Evolutionary conservation across 1,140 invertebrate genomes (phyloP), one percentile per base, ranked within the genome.

Genomic region (Hylaeus anthracinus): DNA sequence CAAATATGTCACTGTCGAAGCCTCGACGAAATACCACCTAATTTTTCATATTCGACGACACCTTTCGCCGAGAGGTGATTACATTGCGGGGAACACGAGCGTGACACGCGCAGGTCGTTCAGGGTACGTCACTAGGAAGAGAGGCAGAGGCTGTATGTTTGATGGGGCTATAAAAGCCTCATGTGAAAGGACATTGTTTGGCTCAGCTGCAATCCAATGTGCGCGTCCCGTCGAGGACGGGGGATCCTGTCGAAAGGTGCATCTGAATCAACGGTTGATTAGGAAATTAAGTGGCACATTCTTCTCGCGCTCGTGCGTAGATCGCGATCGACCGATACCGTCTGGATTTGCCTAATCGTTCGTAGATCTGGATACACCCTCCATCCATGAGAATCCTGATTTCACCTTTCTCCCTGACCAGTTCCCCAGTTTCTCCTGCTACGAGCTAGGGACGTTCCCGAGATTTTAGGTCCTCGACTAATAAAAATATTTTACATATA

Each of bases 131-230:
- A 90, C 76, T 71, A 87, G 85, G 75, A 86, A 60, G 73, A 69
- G 73, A 8, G 58, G 53, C 75, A 72, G 78, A 43, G 26, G 26
- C 74, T 83, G 63, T 70, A 82, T 78, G 75, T 79, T 85, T 83
- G 88, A 90, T 92, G 82, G 90, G 90, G 90, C 89, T 88, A 88
- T 93, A 92, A 93, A 93, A 93, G 92, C 93, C 83, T 90, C 90
- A 93, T 92, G 92, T 93, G 92, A 93, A 93, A 92, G 83, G 88
- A 93, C 91, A 93, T 93, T 93, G 92, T 93, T 93, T 92, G 89
- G 88, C 87, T 93, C 92, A 93, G 93, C 92, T 93, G 92, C 89
- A 81, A 70, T 80, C 84, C 86, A 88, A 84, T 88, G 88, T 63
- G 79, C 53, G 79, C 53, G 69, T 82, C 66, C 79, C 67, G 80